Base-by-base conservation (phyloP, 2,113 vertebrate species). In the Copsychus sechellarum region DNA sequence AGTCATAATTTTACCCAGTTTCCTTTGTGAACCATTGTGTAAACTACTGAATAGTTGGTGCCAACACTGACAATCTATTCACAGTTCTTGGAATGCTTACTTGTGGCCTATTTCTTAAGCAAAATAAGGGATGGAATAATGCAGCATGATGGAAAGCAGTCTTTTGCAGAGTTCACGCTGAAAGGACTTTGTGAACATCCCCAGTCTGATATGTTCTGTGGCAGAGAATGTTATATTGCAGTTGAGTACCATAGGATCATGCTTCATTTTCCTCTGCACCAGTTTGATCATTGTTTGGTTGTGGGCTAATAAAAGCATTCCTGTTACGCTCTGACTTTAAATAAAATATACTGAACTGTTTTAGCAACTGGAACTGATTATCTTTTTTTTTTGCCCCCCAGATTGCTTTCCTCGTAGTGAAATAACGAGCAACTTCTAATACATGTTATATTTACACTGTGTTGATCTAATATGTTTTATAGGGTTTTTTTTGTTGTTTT, bases 301-400 rank as follows among this genome's bases (percentile, higher is more conserved):
- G 73, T 91, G 64, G 60, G 77, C 82, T 74, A 81, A 86, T 90
- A 91, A 95, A 92, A 92, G 92, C 81, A 90, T 97, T 95, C 73
- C 88, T 4, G 2, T 90, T 90, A 90, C 2, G 66, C 54, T 83
- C 56, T 90, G 76, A 86, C 79, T 96, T 96, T 51, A 66, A 96
- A 94, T 72, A 92, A 95, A 93, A 88, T 60, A 86, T 67, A 78
- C 43, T 78, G 82, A 95, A 77, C 54, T 80, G 72, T 92, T 96
- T n/a, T 93, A 94, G 67, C 82, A 88, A 96, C 85, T 93, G 92
- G 85, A 96, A 92, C 90, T 80, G 71, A 83, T 93, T 72, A 89
- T 91, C 25, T 70, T 57, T 36, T 56, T 81, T 83, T 34, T 53
- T 2, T 33, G 43, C 2, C 4, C 29, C 45, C 42, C 42, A 91